Conservation (phyloP, 2,113 vertebrate species). For the Corythornis cristatus region DNA sequence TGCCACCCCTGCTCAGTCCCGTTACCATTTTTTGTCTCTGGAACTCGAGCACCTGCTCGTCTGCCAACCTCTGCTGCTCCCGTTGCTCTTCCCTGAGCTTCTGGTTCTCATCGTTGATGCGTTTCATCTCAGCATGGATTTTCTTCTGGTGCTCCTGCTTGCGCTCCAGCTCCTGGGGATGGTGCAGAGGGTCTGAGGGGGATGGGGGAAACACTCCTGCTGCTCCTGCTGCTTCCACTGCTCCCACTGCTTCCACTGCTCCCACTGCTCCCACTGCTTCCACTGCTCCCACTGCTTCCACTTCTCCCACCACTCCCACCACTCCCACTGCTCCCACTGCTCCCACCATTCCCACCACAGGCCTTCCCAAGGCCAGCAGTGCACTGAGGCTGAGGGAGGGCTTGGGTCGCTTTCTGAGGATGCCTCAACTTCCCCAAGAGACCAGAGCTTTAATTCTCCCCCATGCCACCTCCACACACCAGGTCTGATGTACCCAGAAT, state of each 20-base stretch:
- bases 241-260: too few species aligned
- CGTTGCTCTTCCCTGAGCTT: conserved; percentile 71
- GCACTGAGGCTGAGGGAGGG: rapidly evolving
- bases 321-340: rapidly evolving
- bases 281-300: rapidly evolving
- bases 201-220: too few species aligned
- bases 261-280: too few species aligned
- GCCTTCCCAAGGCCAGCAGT: not conserved
- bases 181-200: rapidly evolving
- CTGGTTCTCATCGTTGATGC: conserved; percentile 80
- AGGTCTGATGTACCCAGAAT: not conserved
- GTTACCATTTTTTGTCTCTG: conserved; percentile 81
- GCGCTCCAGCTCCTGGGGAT: conserved; percentile 76
- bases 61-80: conserved; percentile 81
- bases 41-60: conserved; percentile 80
- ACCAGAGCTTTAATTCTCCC: not conserved
- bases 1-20: rapidly evolving
- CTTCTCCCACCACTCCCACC: rapidly evolving
- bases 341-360: rapidly evolving
- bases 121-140: conserved; percentile 82
- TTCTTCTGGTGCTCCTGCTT: conserved; percentile 74
- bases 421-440: not conserved
- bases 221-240: rapidly evolving
- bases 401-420: not conserved
- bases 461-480: not conserved